Percentiles rank a stretch among this genome's conserved stretches.
phyloP scores from a whole-genome alignment of 1,140 invertebrate genomes.

The Penaeus indicus region DNA sequence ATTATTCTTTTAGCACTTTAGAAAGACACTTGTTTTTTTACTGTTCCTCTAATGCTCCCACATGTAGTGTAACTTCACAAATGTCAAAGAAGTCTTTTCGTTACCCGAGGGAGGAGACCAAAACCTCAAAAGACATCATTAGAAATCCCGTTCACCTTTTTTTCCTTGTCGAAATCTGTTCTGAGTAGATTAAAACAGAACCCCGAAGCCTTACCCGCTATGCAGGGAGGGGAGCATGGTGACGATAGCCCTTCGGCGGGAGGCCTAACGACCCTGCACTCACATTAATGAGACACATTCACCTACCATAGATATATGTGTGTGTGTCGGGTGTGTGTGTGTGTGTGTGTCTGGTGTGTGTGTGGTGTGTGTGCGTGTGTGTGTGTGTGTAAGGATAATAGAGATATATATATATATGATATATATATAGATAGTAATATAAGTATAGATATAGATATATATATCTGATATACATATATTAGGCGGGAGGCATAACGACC shows the following conservation, averaged over 20 bases:
- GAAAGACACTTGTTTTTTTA: no score
- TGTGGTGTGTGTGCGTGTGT: neutral
- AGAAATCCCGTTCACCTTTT: no score
- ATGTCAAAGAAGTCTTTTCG: no score
- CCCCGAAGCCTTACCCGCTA: no score
- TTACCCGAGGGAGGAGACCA: no score
- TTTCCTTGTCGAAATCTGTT: no score
- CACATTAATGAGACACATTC: neutral
- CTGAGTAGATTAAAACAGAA: no score
- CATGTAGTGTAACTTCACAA: no score
- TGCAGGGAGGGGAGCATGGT: no score
- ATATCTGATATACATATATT: constrained; percentile 8
- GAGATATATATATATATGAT: constrained; percentile 7
- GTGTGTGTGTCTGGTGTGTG: neutral
- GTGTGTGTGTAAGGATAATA: neutral
- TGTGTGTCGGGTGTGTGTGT: constrained; percentile 10
- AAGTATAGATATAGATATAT: neutral
- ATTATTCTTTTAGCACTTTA: no score
- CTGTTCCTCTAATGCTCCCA: no score
- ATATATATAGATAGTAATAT: constrained; percentile 2
- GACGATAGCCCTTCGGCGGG: neutral
- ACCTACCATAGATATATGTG: constrained; percentile 16
- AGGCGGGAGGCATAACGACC: neutral
- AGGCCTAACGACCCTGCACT: neutral
- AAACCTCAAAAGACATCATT: no score